Percentiles rank a stretch among this genome's conserved stretches.
phyloP scores from a whole-genome alignment of 1,140 invertebrate genomes.

The Contarinia nasturtii region DNA sequence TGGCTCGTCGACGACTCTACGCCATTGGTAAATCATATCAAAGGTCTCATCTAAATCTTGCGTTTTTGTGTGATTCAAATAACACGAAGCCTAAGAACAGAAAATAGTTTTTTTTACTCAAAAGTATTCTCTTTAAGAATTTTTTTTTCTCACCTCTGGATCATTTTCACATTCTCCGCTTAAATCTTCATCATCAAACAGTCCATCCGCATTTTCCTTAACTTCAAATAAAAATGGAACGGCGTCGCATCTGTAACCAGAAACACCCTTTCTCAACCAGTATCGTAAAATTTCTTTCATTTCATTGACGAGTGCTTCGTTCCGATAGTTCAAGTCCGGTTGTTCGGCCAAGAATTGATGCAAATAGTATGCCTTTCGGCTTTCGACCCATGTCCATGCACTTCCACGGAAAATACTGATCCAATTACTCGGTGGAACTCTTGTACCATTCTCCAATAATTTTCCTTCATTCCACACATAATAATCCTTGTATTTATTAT shows the following conservation, averaged over 20 bases:
- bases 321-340: conserved; percentile 31
- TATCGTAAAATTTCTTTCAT: conserved; percentile 15
- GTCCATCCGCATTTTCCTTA: conserved; percentile 25
- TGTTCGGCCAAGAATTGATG: conserved; percentile 25
- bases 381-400: conserved; percentile 23
- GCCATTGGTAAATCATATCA: conserved; percentile 37
- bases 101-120: no score
- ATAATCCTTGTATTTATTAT: background rate
- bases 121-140: conserved; percentile 9
- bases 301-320: conserved; percentile 22
- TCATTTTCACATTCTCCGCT: conserved; percentile 17
- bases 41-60: conserved; percentile 36
- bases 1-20: conserved; percentile 34
- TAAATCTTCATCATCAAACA: conserved; percentile 34
- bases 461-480: background rate
- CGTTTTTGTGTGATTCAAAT: conserved; percentile 39
- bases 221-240: conserved; percentile 35
- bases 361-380: conserved; percentile 26
- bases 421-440: conserved; percentile 5
- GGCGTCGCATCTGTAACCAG: conserved; percentile 28
- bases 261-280: conserved; percentile 8
- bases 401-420: conserved; percentile 1
- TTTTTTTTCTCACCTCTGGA: conserved; percentile 20
- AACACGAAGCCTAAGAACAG: conserved; percentile 26
- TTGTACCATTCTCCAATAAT: background rate